Base-by-base conservation (phyloP, 2,888 invertebrate genomes). In the Lacanobia wlatinum region DNA sequence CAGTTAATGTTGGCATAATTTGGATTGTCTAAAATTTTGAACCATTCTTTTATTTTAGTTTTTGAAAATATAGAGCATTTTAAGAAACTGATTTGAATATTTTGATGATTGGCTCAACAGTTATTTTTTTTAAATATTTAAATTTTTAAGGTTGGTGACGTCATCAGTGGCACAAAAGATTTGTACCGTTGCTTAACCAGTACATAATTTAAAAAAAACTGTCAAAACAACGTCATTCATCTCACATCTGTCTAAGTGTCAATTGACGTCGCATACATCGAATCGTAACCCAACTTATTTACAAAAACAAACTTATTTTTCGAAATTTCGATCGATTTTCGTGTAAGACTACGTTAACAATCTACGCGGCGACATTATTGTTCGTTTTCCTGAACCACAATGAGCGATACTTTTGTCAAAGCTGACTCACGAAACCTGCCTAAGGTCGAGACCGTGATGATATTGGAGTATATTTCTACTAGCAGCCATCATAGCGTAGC, bases 401-500 rank as follows among this genome's bases (percentile, higher is more conserved):
- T 34, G 56, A 56, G 56, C 34, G 18, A 56, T 56, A 56, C 34
- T 56, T 34, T 56, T 34, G 56, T 34, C 18, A 56, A n/a, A 18
- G 56, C 34, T 34, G 34, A 56, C 34, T 56, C 56, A 18, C 34
- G 34, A 56, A 56, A 56, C 34, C 56, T 56, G 56, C 34, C 18
- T 34, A 34, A 34, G 34, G 34, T 56, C 10, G 34, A 56, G 18
- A 34, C 34, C 10, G 38, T 58, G 14, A 58, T 58, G 58, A 58
- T 58, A 38, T n/a, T n/a, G 12, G 40, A 56, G 4, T 46, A 46
- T 46, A 46, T 46, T 46, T 46, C 46, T 46, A 46, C 46, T 46
- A 46, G 16, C 14, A 46, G 14, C 14, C 46, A 46, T 46, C 46
- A 46, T 46, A 46, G 46, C 46, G 14, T 46, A 46, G 46, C 14